These are phyloP conservation scores for Thereva nobilitata DNA, from an alignment of 2,888 invertebrate species.

Conservation along the genomic window DNA sequence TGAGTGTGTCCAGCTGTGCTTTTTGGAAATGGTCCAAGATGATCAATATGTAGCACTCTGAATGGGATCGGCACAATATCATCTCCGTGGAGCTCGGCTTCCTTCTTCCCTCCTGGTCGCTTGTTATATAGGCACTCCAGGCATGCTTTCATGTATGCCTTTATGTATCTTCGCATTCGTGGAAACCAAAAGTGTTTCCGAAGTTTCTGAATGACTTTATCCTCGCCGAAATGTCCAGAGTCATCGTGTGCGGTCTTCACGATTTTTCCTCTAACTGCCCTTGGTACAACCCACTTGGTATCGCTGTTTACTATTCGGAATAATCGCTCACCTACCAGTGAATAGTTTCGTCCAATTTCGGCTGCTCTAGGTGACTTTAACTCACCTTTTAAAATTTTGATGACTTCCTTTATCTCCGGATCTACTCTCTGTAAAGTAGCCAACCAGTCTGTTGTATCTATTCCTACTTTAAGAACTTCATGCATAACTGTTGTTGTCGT, in stretches of 20 bases:
- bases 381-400: no score
- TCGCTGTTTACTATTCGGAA: background rate
- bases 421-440: no score
- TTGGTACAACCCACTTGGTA: conserved; percentile 15
- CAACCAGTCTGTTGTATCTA: no score
- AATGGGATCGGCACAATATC: background rate
- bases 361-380: no score
- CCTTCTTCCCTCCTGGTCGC: conserved; percentile 2
- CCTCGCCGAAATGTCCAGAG: conserved; percentile 1
- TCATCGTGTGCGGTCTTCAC: conserved; percentile 10
- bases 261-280: conserved; percentile 6
- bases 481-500: background rate
- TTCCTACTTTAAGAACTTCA: no score
- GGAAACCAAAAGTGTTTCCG: conserved; percentile 13
- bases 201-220: background rate
- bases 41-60: conserved; percentile 4
- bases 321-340: no score
- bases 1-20: background rate
- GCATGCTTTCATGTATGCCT: conserved; percentile 6
- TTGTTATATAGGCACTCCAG: conserved; percentile 6
- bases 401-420: no score
- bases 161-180: conserved; percentile 7
- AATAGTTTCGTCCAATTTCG: no score
- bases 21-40: conserved; percentile 7
- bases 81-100: background rate